phyloP scores from a whole-genome alignment of 2,797 vertebrate species.

The Trachops cirrhosus region DNA sequence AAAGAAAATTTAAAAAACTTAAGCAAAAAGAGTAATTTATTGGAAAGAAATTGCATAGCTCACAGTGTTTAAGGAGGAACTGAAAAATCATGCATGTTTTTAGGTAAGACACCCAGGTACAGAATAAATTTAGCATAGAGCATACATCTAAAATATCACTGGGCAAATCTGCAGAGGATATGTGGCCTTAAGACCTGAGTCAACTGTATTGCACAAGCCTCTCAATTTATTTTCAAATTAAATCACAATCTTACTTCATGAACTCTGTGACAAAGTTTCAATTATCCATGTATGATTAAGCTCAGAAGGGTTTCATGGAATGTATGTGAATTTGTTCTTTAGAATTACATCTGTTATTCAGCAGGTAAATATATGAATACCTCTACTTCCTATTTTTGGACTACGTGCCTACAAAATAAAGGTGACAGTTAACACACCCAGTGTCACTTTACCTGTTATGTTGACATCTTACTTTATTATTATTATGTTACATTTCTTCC shows the following conservation, averaged over 20 bases:
- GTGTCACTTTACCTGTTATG: not conserved
- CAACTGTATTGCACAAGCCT: not conserved
- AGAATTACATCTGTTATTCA: slow-evolving; percentile 9
- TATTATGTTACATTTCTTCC: not conserved
- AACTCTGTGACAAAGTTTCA: not conserved
- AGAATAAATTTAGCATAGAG: not conserved
- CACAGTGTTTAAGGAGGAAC: not conserved
- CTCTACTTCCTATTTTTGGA: not conserved
- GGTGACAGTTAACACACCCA: slow-evolving; percentile 43
- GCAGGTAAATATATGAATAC: not conserved
- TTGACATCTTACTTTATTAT: not conserved
- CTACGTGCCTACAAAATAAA: not conserved
- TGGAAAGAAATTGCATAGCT: not conserved
- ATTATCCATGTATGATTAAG: not conserved
- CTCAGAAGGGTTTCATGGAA: not conserved
- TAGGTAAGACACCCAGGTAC: not conserved
- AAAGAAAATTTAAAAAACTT: not conserved
- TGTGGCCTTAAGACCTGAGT: not conserved
- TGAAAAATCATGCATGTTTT: not conserved
- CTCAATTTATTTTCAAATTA: not conserved
- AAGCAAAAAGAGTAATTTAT: not conserved
- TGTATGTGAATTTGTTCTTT: not conserved
- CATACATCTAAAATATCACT: not conserved
- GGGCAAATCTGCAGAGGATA: not conserved
- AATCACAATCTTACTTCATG: not conserved